Percentiles rank a stretch among this genome's conserved stretches.
phyloP scores from a whole-genome alignment of 2,113 vertebrate species.

The Aphelocoma coerulescens region DNA sequence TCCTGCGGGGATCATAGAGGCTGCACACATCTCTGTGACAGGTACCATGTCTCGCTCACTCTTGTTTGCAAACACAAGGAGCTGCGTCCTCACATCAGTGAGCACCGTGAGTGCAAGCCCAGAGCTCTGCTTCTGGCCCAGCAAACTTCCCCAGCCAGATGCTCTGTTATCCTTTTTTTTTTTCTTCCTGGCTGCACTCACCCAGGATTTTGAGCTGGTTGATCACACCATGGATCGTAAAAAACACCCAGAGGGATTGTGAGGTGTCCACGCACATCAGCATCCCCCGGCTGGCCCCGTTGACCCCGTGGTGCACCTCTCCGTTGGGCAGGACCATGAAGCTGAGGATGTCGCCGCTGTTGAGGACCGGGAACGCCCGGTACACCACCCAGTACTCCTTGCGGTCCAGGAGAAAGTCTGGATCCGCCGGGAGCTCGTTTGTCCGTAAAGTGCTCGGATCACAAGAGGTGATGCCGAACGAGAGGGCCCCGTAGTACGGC shows the following conservation, averaged over 20 bases:
- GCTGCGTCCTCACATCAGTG: background rate
- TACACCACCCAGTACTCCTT: conserved; percentile 99
- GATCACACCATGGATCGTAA: conserved; percentile 89
- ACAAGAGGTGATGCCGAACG: conserved; percentile 95
- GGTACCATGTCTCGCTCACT: fast-evolving
- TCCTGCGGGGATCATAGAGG: background rate
- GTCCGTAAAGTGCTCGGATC: conserved; percentile 90
- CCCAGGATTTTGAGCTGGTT: conserved; percentile 91
- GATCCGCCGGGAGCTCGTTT: conserved; percentile 90
- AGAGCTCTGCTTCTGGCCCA: background rate
- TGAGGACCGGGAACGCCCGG: conserved; percentile 84
- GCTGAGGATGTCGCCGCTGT: conserved; percentile 88
- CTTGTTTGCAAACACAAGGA: background rate
- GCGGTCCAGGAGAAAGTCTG: conserved; percentile 90
- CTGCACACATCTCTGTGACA: background rate
- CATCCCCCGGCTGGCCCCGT: conserved; percentile 85
- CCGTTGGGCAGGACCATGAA: conserved; percentile 88
- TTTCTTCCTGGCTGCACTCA: conserved; percentile 39
- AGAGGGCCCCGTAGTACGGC: conserved; percentile 86
- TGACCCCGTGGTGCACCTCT: conserved; percentile 91
- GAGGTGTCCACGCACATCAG: conserved; percentile 95
- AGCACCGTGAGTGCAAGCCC: background rate
- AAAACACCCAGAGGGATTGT: conserved; percentile 95
- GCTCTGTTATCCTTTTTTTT: fast-evolving
- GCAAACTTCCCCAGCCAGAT: background rate